These are phyloP conservation scores for Sesia bembeciformis DNA, from an alignment of 2,888 invertebrate genomes.

Conservation along the genomic window DNA sequence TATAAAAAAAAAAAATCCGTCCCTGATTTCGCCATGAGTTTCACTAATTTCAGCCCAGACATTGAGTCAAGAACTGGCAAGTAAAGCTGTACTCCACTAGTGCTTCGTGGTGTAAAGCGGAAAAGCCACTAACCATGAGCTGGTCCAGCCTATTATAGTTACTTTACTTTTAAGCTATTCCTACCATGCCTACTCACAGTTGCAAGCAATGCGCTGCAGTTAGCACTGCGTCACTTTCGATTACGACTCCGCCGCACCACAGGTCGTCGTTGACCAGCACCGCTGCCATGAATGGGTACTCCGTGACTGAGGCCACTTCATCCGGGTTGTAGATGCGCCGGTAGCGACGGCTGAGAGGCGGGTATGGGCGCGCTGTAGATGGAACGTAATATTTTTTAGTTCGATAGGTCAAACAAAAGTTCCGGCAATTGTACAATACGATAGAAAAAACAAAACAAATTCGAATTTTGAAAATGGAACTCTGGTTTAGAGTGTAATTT, in stretches of 20 bases:
- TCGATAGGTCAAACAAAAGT: neutral
- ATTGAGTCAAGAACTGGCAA: too few species aligned
- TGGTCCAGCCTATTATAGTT: too few species aligned
- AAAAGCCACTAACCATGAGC: too few species aligned
- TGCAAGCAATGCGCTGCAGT: conserved; percentile 64
- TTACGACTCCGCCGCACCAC: conserved; percentile 57
- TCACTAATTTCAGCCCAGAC: too few species aligned
- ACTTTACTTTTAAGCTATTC: too few species aligned
- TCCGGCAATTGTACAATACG: neutral
- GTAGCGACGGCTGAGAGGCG: conserved; percentile 36
- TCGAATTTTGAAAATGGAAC: too few species aligned
- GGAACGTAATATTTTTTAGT: neutral
- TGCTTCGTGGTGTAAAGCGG: too few species aligned
- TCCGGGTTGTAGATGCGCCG: conserved; percentile 59
- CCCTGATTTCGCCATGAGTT: too few species aligned
- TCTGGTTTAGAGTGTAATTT: neutral
- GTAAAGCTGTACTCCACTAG: too few species aligned
- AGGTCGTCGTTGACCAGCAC: conserved; percentile 49
- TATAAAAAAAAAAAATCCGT: too few species aligned
- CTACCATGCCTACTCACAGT: conserved; percentile 30
- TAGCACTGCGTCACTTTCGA: conserved; percentile 37
- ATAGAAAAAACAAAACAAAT: neutral
- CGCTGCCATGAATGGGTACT: conserved; percentile 52
- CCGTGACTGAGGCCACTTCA: conserved; percentile 35
- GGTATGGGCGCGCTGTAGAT: conserved; percentile 6